Conservation (phyloP, 1,140 invertebrate genomes). For the Monochamus saltuarius region DNA sequence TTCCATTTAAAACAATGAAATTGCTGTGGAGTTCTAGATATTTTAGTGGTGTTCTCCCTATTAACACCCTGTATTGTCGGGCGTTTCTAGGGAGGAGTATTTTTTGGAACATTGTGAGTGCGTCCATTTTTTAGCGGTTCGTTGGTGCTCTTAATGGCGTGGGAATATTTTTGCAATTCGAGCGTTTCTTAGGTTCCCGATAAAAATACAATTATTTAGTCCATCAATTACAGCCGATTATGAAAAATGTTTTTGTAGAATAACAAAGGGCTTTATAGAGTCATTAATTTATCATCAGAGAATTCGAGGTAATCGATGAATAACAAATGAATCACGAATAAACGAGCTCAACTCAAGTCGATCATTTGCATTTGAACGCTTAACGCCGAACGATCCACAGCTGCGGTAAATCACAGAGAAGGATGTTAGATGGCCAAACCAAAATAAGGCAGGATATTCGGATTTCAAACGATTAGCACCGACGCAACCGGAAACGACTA, state of each 20-base stretch:
- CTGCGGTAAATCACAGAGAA: conserved; percentile 34
- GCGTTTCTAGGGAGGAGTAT: too few species aligned
- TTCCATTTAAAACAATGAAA: too few species aligned
- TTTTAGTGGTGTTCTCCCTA: too few species aligned
- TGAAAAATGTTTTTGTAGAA: conserved; percentile 15
- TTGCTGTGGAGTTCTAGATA: too few species aligned
- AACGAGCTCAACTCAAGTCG: too few species aligned
- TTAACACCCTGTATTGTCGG: too few species aligned
- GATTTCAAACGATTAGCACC: conserved; percentile 48
- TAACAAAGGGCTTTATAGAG: conserved; percentile 13
- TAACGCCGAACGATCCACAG: conserved; percentile 17
- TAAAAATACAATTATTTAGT: conserved; percentile 8
- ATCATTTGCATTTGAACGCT: conserved; percentile 8
- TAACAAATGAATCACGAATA: conserved; percentile 31
- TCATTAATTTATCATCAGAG: conserved; percentile 34
- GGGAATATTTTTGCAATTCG: too few species aligned
- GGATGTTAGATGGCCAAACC: conserved; percentile 41
- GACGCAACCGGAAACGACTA: conserved; percentile 43
- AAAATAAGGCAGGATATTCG: conserved; percentile 47
- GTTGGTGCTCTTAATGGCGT: too few species aligned
- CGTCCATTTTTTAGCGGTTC: too few species aligned
- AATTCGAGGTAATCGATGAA: conserved; percentile 34
- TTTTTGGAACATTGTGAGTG: too few species aligned
- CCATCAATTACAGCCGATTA: conserved; percentile 12
- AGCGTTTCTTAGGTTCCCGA: too few species aligned